These are phyloP conservation scores for Pituophis catenifer DNA, from an alignment of 2,113 vertebrate species.

Conservation along the genomic window DNA sequence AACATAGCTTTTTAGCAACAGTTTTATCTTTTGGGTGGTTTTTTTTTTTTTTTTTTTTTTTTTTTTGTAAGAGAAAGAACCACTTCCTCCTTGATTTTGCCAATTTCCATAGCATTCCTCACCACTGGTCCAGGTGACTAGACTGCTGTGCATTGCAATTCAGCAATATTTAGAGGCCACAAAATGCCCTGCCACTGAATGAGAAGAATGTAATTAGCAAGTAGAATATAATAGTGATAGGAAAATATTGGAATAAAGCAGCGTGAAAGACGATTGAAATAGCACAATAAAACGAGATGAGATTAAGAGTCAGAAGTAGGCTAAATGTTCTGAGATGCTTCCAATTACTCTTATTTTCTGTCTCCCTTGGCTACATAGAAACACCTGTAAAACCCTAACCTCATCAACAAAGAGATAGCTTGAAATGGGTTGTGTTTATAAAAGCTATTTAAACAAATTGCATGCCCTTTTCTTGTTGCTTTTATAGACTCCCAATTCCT, in stretches of 20 bases:
- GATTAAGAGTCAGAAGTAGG: neutral
- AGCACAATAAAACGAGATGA: neutral
- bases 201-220: neutral
- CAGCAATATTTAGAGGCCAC: neutral
- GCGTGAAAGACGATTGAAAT: neutral
- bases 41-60: no score
- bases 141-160: neutral
- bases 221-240: neutral
- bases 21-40: neutral
- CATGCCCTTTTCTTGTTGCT: no score
- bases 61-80: neutral
- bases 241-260: neutral
- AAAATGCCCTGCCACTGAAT: neutral
- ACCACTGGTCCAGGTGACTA: neutral
- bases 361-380: neutral
- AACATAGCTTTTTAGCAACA: neutral
- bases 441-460: neutral
- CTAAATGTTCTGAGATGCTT: neutral
- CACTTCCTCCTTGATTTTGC: neutral
- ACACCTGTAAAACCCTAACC: neutral
- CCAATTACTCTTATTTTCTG: neutral
- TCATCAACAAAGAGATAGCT: neutral
- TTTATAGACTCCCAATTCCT: neutral
- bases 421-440: neutral
- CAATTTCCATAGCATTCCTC: neutral